Conservation (phyloP, 2,888 invertebrate species). For the Platycnemis pennipes region DNA sequence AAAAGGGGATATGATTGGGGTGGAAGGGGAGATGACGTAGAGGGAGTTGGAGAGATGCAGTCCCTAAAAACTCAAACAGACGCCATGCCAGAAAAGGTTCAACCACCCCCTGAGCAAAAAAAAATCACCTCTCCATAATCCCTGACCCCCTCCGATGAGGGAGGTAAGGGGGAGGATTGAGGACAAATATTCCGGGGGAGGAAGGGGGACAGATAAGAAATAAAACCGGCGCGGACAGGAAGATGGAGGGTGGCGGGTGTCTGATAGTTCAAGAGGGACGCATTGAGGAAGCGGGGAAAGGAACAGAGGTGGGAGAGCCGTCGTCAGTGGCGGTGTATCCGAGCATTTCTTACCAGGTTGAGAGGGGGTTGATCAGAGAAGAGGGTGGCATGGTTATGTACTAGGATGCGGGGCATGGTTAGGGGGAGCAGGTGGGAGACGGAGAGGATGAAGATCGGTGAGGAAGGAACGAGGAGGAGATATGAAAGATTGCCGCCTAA, state of each 20-base stretch:
- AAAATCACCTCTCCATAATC: background rate
- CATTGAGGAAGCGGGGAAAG: slow-evolving; percentile 3
- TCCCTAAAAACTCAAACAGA: slow-evolving; percentile 41
- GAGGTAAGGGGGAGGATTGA: background rate
- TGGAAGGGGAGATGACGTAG: background rate
- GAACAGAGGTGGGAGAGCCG: too few relatives aligned
- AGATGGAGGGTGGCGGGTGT: background rate
- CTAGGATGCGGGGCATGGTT: background rate
- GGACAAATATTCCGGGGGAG: slow-evolving; percentile 40
- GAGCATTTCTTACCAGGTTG: background rate
- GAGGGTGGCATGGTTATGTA: background rate
- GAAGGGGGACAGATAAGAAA: slow-evolving; percentile 30
- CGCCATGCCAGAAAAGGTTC: background rate
- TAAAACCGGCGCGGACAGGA: slow-evolving; percentile 40
- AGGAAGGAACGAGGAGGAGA: background rate
- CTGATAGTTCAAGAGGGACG: background rate
- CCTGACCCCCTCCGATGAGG: background rate
- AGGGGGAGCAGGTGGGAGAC: background rate
- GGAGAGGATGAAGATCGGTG: background rate
- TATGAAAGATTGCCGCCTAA: slow-evolving; percentile 39
- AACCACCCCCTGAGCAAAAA: background rate
- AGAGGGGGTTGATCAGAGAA: background rate
- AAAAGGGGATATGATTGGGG: background rate
- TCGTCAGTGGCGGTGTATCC: too few relatives aligned
- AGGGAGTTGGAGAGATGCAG: background rate